Base-by-base conservation (phyloP, 2,797 vertebrate species). In the Melanogrammus aeglefinus region DNA sequence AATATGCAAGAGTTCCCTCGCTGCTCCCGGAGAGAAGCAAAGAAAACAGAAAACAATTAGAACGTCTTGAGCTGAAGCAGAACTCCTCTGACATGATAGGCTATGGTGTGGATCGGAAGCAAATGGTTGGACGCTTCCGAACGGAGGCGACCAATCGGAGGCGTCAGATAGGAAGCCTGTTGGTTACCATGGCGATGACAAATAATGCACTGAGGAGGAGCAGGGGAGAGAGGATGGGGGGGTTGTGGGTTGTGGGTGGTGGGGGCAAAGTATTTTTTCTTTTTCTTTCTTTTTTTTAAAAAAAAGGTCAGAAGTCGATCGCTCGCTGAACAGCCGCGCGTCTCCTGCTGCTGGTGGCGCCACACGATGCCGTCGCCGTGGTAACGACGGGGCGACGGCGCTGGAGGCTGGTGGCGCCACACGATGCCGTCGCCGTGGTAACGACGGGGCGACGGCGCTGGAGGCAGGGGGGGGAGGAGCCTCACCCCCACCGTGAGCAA, bases 281-380 rank as follows among this genome's bases (percentile, higher is more conserved):
- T 27, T 69, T 27, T 24, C 9, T 24, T 24, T 8, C n/a, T 57
- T 57, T 21, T 13, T 47, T 47, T 13, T 3, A 33, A 33, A 31
- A 47, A 66, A 69, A 69, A 69, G 63, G 63, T 27, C 63, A 2
- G 9, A 27, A 8, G 24, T 69, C 8, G 8, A 24, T 24, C 63
- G 24, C 63, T 69, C 9, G 9, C 63, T 27, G 2, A 10, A 63
- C n/a, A 12, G n/a, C 24, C 24, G 83, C 79, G 33, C 71, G 75
- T 81, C 73, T 81, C 83, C n/a, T 29, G 66, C 77, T 86, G 90
- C 89, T 92, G 90, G 89, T 91, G 90, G 86, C 83, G 79, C 79
- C 2, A 82, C 86, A 83, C 69, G n/a, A 78, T 87, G 51, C 21
- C 84, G 57, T 66, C 57, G 57, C 10, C 57, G 18, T 86, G 72